phyloP scores from a whole-genome alignment of 2,888 invertebrate species.

The Homarus gammarus region DNA sequence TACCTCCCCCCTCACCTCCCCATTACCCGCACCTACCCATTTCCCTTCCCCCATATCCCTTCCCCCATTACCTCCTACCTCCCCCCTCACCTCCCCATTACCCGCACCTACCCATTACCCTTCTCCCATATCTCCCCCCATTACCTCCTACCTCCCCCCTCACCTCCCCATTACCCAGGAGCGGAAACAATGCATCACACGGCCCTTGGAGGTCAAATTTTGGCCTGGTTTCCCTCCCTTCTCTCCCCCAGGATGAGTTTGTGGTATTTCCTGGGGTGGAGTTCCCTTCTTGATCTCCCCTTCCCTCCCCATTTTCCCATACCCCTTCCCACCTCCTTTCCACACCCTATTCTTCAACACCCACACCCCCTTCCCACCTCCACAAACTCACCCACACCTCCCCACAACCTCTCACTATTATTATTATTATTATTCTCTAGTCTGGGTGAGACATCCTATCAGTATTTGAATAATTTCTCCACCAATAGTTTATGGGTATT shows the following conservation, averaged over 20 bases:
- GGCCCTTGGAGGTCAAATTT: conserved; percentile 17
- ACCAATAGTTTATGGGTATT: no score
- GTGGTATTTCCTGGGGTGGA: conserved; percentile 10
- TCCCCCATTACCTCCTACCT: background rate
- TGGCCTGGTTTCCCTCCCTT: conserved; percentile 3
- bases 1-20: background rate
- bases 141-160: background rate
- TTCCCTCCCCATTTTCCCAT: background rate
- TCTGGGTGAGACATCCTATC: no score
- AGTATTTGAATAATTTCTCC: no score
- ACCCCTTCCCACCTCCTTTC: background rate
- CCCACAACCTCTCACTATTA: no score
- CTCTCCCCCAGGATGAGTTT: conserved; percentile 1
- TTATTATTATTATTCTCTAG: no score
- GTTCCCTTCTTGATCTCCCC: conserved; percentile 4
- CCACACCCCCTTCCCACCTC: background rate
- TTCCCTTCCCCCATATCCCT: background rate
- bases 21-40: background rate
- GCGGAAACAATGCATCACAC: conserved; percentile 37
- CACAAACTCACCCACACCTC: no score
- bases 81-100: background rate
- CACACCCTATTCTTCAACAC: background rate
- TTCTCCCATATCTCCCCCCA: background rate
- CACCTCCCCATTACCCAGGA: background rate
- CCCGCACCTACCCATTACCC: background rate